Conservation (phyloP, 2,888 invertebrate genomes). For the Scaptomyza parva region DNA sequence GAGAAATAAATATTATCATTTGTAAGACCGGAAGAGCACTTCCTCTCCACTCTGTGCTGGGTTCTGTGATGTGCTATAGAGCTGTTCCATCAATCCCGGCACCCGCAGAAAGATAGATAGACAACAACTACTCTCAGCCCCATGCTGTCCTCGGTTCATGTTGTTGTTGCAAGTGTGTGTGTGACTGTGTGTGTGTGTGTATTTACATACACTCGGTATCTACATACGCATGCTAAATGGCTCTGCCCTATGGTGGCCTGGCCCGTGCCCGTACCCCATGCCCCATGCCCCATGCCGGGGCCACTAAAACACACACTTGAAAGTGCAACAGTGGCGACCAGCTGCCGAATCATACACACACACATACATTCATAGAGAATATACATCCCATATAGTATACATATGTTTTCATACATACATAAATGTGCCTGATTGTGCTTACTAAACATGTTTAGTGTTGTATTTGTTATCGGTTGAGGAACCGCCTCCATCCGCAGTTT, state of each 20-base stretch:
- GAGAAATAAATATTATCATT: conserved; percentile 79
- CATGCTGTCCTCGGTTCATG: conserved; percentile 42
- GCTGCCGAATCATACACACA: conserved; percentile 29
- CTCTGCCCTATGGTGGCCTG: conserved; percentile 52
- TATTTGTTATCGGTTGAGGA: conserved; percentile 53
- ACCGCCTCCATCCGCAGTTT: conserved; percentile 61
- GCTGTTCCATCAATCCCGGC: conserved; percentile 77
- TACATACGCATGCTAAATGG: conserved; percentile 58
- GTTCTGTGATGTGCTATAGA: conserved; percentile 24
- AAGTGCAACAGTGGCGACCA: conserved; percentile 46
- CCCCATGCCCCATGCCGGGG: conserved; percentile 58
- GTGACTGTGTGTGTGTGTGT: neutral
- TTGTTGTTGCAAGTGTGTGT: conserved; percentile 28
- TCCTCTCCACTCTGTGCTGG: conserved; percentile 52
- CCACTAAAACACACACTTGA: conserved; percentile 34
- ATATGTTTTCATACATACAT: conserved; percentile 3
- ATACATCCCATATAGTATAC: neutral
- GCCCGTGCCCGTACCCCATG: conserved; percentile 56
- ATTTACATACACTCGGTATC: conserved; percentile 7
- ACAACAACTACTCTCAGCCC: conserved; percentile 49
- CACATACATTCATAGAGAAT: conserved; percentile 2
- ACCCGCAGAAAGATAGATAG: conserved; percentile 76
- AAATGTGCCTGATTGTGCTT: conserved; percentile 54
- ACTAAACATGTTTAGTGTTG: conserved; percentile 62
- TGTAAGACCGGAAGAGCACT: conserved; percentile 81